Percentiles rank a stretch among this genome's conserved stretches.
Evolutionary conservation across 1,140 invertebrate species (phyloP).

Genomic region (Aethina tumida): DNA sequence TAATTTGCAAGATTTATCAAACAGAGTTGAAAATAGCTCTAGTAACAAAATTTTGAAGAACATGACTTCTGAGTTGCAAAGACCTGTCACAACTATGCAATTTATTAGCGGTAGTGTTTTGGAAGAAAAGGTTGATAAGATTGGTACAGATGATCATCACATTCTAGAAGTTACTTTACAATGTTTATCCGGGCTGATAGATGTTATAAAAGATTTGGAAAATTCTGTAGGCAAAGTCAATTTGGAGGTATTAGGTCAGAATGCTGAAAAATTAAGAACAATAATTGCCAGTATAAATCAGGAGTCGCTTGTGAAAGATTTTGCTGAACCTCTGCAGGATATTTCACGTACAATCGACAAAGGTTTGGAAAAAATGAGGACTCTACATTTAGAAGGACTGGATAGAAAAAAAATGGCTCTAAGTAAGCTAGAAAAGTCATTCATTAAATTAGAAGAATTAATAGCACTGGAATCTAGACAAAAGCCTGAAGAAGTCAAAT

Average conservation of each 20-base stretch:
- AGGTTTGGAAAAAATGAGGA: slow-evolving; percentile 29
- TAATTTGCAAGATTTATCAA: slow-evolving; percentile 25
- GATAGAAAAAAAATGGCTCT: slow-evolving; percentile 28
- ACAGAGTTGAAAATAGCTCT: slow-evolving; percentile 12
- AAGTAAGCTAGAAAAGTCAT: slow-evolving; percentile 13
- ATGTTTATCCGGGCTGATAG: slow-evolving; percentile 13
- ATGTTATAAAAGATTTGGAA: slow-evolving; percentile 19
- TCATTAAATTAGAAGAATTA: slow-evolving; percentile 15
- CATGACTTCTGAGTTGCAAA: slow-evolving; percentile 22
- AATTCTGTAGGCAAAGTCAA: slow-evolving; percentile 15
- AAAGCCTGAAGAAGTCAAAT: not conserved
- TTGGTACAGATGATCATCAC: slow-evolving; percentile 26
- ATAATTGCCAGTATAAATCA: slow-evolving; percentile 30
- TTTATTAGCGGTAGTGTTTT: slow-evolving; percentile 29
- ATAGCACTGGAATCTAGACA: slow-evolving; percentile 3
- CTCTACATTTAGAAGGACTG: slow-evolving; percentile 18
- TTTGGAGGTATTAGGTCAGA: slow-evolving; percentile 15
- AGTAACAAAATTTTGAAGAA: slow-evolving; percentile 25
- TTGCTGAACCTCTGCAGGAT: slow-evolving; percentile 39
- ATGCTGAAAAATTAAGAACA: slow-evolving; percentile 22
- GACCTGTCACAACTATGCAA: slow-evolving; percentile 28
- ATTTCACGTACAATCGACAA: slow-evolving; percentile 37
- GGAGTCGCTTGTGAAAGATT: slow-evolving; percentile 32
- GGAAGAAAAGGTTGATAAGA: slow-evolving; percentile 27
- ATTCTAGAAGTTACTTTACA: slow-evolving; percentile 22